phyloP scores from a whole-genome alignment of 2,797 vertebrate genomes.

The Cynodonichthys magdalenae region DNA sequence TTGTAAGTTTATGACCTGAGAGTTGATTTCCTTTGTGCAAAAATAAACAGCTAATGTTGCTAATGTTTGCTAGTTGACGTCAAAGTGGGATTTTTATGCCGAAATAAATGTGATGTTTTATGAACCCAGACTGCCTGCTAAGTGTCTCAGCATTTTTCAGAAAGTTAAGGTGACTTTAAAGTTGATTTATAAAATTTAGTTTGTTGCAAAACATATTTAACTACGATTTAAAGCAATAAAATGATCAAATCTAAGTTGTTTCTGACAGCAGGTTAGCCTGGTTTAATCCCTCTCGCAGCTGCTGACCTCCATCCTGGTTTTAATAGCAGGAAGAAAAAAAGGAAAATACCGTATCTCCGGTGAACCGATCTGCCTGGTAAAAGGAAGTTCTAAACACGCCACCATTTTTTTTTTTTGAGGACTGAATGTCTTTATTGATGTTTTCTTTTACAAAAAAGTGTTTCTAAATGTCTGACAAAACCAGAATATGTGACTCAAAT shows the following conservation, averaged over 20 bases:
- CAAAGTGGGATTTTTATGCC: slow-evolving; percentile 6
- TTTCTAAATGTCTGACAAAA: slow-evolving; percentile 20
- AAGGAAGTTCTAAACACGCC: too few species aligned
- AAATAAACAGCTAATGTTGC: slow-evolving; percentile 2
- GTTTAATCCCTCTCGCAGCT: too few species aligned
- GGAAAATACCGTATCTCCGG: not conserved
- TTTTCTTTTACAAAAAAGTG: too few species aligned
- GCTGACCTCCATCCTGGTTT: too few species aligned
- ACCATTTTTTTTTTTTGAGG: not conserved
- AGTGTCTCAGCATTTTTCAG: too few species aligned
- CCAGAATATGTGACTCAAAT: slow-evolving; percentile 19
- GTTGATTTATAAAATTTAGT: too few species aligned
- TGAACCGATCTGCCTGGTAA: not conserved
- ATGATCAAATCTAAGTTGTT: not conserved
- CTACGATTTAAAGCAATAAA: not conserved
- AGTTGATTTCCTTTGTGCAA: not conserved
- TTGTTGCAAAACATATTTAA: not conserved
- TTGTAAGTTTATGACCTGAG: not conserved
- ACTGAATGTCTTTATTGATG: slow-evolving; percentile 6
- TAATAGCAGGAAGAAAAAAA: slow-evolving; percentile 2
- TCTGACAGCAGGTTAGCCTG: not conserved
- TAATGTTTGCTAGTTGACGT: slow-evolving; percentile 15
- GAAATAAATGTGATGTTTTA: not conserved
- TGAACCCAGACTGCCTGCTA: too few species aligned
- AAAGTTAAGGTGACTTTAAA: too few species aligned